Conservation (phyloP, 2,797 vertebrate genomes). For the Myotis pilosus region DNA sequence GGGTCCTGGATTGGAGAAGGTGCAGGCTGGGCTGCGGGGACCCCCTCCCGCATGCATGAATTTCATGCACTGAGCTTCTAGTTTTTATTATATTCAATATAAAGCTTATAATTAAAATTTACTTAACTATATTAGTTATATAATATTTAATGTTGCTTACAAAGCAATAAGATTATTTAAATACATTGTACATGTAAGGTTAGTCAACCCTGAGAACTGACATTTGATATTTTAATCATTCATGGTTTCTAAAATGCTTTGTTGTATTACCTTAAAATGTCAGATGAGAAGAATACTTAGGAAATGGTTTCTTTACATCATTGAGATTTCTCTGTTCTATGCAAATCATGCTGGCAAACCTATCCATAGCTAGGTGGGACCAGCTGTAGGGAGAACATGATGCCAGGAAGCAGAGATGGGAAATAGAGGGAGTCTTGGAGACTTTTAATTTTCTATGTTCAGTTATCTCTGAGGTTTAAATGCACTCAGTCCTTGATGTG, state of each 20-base stretch:
- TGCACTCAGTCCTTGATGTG: neutral
- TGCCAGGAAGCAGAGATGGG: neutral
- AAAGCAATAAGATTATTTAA: neutral
- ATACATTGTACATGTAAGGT: neutral
- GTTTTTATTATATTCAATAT: neutral
- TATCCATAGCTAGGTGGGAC: neutral
- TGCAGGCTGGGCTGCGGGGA: too few species aligned
- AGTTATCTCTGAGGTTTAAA: neutral
- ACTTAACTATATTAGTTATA: neutral
- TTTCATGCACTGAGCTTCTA: too few species aligned
- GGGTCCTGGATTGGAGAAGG: too few species aligned
- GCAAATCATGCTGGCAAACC: neutral
- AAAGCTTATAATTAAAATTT: neutral
- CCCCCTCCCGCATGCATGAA: too few species aligned
- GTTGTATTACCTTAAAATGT: neutral
- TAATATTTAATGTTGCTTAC: neutral
- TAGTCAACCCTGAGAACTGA: neutral
- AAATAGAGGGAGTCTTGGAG: neutral
- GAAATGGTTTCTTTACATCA: neutral
- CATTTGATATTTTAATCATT: conserved; percentile 11
- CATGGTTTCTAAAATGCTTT: neutral
- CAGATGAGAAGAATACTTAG: neutral
- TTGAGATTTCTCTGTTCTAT: neutral
- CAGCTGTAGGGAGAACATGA: neutral
- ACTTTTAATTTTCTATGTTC: neutral